A percentile compares a stretch with the other conserved stretches of the same genome.
Conservation (phyloP, 2,888 invertebrate species). For the Tenthredo livida region DNA sequence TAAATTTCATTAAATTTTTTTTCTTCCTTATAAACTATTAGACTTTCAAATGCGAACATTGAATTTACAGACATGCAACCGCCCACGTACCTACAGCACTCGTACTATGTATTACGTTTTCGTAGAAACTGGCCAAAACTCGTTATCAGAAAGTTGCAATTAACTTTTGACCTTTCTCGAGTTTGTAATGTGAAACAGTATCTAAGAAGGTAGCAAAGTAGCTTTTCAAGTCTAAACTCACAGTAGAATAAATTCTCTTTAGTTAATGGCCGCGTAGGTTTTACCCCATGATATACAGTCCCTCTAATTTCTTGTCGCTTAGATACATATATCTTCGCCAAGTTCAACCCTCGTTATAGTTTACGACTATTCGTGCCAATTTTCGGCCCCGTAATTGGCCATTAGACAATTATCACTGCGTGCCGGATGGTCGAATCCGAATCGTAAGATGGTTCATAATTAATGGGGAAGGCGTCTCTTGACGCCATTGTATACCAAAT, state of each 20-base stretch:
- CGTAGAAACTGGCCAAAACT: neutral
- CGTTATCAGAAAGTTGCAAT: neutral
- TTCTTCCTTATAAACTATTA: neutral
- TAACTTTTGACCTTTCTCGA: neutral
- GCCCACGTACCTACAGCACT: neutral
- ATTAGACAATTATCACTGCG: conserved; percentile 34
- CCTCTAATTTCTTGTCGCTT: neutral
- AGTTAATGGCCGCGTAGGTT: neutral
- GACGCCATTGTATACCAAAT: neutral
- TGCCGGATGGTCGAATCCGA: neutral
- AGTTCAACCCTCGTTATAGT: neutral
- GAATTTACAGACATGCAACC: neutral
- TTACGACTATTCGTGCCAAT: conserved; percentile 18
- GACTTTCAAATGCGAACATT: neutral
- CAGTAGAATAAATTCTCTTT: neutral
- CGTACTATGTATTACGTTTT: neutral
- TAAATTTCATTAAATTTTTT: neutral
- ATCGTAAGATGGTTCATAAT: conserved; percentile 16
- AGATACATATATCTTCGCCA: neutral
- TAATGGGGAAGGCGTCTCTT: neutral
- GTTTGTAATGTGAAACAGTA: neutral
- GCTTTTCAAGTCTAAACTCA: neutral
- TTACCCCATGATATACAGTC: neutral
- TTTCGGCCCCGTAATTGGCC: conserved; percentile 20
- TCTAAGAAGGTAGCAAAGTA: neutral